Percentiles rank a stretch among this genome's conserved stretches.
These are phyloP conservation scores for Nematopogon swammerdamellus DNA, from an alignment of 2,888 invertebrate species.

Conservation along the genomic window DNA sequence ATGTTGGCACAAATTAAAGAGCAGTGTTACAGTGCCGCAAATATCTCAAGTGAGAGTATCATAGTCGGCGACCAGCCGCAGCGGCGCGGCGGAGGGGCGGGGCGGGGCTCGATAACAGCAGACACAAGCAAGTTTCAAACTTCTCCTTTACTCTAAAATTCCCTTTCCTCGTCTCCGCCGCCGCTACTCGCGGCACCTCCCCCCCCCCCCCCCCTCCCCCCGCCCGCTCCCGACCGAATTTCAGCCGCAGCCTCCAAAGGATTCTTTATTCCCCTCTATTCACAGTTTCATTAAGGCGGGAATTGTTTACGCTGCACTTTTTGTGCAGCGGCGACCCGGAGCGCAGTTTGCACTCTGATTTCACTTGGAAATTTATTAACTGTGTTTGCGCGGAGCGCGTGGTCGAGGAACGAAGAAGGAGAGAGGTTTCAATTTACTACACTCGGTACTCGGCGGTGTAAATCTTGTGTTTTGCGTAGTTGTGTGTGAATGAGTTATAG, in stretches of 20 bases:
- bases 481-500: no score
- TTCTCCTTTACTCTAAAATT: neutral
- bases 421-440: neutral
- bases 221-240: neutral
- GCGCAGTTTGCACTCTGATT: neutral
- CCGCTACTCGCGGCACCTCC: neutral
- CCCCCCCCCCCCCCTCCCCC: constrained; percentile 1
- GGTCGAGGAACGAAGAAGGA: neutral
- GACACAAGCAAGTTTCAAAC: constrained; percentile 1
- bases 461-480: no score
- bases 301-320: constrained; percentile 1
- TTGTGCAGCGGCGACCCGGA: neutral
- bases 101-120: neutral
- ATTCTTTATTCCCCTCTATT: neutral
- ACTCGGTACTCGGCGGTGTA: no score
- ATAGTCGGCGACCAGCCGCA: no score
- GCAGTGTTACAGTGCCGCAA: no score
- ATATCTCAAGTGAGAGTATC: no score
- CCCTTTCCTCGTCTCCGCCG: no score
- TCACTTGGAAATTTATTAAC: neutral
- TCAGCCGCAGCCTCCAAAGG: neutral
- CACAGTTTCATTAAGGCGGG: neutral
- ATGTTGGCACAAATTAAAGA: no score
- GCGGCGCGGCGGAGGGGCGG: no score
- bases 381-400: neutral